A percentile compares a stretch with the other conserved stretches of the same genome.
Conservation (phyloP, 2,888 invertebrate genomes). For the Dynastes maya region DNA sequence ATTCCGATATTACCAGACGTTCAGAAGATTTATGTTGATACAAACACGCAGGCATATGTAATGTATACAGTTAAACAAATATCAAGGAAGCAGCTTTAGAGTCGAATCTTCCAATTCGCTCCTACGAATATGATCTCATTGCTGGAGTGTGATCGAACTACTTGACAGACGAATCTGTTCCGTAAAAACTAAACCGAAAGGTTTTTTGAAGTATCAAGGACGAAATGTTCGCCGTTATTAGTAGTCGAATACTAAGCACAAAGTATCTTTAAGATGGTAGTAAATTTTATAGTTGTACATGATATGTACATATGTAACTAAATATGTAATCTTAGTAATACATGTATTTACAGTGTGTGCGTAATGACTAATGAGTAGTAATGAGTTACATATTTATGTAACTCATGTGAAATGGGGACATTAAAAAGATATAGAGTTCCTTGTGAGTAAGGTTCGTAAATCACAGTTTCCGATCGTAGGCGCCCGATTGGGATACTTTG, state of each 20-base stretch:
- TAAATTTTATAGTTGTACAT: background rate
- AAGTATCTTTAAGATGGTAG: background rate
- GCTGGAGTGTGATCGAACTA: slow-evolving; percentile 29
- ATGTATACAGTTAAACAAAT: slow-evolving; percentile 19
- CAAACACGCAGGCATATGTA: background rate
- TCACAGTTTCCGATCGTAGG: no score
- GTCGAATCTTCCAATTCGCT: slow-evolving; percentile 14
- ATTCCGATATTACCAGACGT: background rate
- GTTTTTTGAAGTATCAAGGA: slow-evolving; percentile 24
- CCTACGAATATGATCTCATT: slow-evolving; percentile 35
- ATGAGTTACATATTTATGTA: no score
- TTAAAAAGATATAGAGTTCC: no score
- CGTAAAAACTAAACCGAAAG: slow-evolving; percentile 11
- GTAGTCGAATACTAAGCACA: background rate
- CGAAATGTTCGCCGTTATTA: background rate
- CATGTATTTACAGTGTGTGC: background rate
- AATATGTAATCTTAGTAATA: slow-evolving; percentile 3
- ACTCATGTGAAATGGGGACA: no score
- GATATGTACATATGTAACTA: background rate
- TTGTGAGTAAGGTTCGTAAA: no score
- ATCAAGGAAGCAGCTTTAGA: slow-evolving; percentile 13
- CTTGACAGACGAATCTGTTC: slow-evolving; percentile 19
- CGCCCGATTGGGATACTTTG: no score
- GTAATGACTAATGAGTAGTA: background rate
- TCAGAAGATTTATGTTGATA: background rate